Conservation (phyloP, 2,797 vertebrate species). For the Acrocephalus scirpaceus region DNA sequence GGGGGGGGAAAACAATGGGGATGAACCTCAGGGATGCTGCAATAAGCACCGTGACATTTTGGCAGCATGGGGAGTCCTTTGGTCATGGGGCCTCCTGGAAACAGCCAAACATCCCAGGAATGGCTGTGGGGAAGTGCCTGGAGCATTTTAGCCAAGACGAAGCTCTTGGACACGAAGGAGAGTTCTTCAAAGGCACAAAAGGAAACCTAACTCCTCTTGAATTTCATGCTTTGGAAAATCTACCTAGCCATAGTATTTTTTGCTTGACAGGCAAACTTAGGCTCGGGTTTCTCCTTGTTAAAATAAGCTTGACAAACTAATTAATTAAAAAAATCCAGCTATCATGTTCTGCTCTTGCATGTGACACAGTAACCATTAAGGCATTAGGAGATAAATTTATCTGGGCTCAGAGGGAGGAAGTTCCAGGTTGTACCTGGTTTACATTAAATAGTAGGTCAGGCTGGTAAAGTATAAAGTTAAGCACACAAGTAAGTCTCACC, state of each 20-base stretch:
- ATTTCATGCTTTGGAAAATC: constrained; percentile 61
- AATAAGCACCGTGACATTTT: background rate
- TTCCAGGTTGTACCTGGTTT: background rate
- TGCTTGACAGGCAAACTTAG: constrained; percentile 34
- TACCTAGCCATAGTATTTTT: constrained; percentile 35
- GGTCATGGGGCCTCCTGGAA: background rate
- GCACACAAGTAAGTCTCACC: background rate
- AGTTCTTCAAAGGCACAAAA: constrained; percentile 45
- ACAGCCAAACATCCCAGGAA: background rate
- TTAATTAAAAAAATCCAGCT: constrained; percentile 52
- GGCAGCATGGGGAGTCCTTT: background rate
- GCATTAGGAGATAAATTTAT: background rate
- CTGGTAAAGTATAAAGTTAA: background rate
- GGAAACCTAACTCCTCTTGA: constrained; percentile 46
- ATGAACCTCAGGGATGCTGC: background rate
- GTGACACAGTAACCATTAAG: background rate
- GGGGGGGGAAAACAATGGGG: accelerated
- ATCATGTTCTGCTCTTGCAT: background rate
- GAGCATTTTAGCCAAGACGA: background rate
- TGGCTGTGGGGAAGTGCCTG: background rate
- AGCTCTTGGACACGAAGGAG: background rate
- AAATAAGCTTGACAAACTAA: constrained; percentile 50
- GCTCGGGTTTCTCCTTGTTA: constrained; percentile 46
- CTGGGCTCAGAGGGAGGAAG: background rate
- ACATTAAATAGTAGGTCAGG: constrained; percentile 21